Evolutionary conservation across 2,797 vertebrate species (phyloP).

Genomic region (Cyprinodon diabolis): DNA sequence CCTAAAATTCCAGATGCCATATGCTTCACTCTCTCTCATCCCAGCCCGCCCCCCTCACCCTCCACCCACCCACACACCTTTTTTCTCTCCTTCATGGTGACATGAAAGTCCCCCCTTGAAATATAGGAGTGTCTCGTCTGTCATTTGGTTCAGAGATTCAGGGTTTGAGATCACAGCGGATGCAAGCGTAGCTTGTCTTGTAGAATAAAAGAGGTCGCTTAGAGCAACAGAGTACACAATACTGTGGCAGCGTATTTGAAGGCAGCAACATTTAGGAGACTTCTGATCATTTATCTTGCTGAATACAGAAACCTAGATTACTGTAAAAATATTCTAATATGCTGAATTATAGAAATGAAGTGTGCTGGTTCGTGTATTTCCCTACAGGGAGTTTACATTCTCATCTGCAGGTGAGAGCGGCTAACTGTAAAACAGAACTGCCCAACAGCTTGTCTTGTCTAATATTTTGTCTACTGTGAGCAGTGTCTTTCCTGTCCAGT

Average conservation of each 20-base stretch:
- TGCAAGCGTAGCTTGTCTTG: constrained; percentile 55
- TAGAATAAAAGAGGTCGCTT: constrained; percentile 65
- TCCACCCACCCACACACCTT: not conserved
- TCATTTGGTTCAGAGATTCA: constrained; percentile 62
- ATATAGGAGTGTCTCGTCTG: constrained; percentile 54
- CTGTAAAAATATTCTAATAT: constrained; percentile 2
- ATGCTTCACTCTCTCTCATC: constrained; percentile 83
- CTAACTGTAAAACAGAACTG: constrained; percentile 1
- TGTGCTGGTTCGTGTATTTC: not conserved
- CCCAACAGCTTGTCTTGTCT: constrained; percentile 13
- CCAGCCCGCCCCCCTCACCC: constrained; percentile 28
- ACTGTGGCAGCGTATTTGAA: constrained; percentile 21
- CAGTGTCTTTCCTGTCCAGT: constrained; percentile 45
- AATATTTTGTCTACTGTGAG: constrained; percentile 24
- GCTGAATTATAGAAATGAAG: not conserved
- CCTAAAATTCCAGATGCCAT: constrained; percentile 84
- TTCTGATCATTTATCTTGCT: constrained; percentile 51
- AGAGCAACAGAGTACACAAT: constrained; percentile 32
- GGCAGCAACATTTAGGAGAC: constrained; percentile 11
- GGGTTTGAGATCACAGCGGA: constrained; percentile 73
- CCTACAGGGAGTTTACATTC: not conserved
- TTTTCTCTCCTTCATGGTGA: constrained; percentile 64
- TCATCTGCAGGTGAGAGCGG: constrained; percentile 4
- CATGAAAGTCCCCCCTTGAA: constrained; percentile 76
- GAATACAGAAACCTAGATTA: constrained; percentile 28